Percentiles rank a stretch among this genome's conserved stretches.
Evolutionary conservation across 2,797 vertebrate species (phyloP).

Genomic region (Hoplostethus atlanticus): DNA sequence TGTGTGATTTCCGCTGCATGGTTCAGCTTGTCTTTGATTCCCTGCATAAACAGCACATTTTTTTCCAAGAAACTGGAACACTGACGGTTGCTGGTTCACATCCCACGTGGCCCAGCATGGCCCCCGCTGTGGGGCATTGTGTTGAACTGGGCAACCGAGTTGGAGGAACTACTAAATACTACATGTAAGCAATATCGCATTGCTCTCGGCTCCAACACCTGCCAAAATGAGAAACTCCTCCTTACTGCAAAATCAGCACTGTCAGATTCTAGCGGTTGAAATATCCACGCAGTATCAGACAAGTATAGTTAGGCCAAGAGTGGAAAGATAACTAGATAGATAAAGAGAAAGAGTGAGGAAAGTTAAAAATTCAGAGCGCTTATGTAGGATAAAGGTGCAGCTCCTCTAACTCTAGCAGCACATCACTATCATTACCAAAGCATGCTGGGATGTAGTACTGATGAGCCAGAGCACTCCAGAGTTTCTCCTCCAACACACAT

Average conservation of each 20-base stretch:
- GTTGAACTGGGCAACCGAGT: neutral
- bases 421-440: conserved; percentile 31
- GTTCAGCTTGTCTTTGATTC: neutral
- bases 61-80: conserved; percentile 2
- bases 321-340: neutral
- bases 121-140: neutral
- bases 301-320: neutral
- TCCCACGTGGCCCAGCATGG: neutral
- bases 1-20: conserved; percentile 9
- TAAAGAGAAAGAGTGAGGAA: neutral
- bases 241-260: conserved; percentile 12
- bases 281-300: neutral
- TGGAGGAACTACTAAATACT: conserved; percentile 20
- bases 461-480: conserved; percentile 51
- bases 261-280: neutral
- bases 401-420: conserved; percentile 7
- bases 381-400: conserved; percentile 20
- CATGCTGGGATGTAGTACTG: conserved; percentile 34
- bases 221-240: neutral
- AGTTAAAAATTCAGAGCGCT: neutral
- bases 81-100: neutral
- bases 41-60: neutral
- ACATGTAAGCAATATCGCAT: conserved; percentile 18
- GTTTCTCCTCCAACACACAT: conserved; percentile 62
- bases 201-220: too few species aligned